These are phyloP conservation scores for Leptinotarsa peninsularis DNA, from an alignment of 2,888 invertebrate species.

Conservation along the genomic window DNA sequence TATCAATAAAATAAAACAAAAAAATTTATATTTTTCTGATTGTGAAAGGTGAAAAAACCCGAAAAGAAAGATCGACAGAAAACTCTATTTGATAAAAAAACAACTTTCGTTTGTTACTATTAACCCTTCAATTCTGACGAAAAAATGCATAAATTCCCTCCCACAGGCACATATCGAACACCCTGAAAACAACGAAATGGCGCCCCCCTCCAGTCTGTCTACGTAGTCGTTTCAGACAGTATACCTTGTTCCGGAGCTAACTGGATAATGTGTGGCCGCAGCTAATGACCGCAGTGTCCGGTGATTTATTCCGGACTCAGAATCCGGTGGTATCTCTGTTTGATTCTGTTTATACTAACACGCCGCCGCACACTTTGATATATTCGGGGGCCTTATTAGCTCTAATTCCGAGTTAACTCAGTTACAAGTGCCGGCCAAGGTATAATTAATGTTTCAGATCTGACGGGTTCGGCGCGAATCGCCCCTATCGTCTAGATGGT, in stretches of 20 bases:
- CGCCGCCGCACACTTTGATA: conserved; percentile 60
- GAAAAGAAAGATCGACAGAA: too few species aligned
- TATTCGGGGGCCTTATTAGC: conserved; percentile 64
- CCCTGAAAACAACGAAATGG: neutral
- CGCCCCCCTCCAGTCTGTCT: neutral
- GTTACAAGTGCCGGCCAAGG: conserved; percentile 59
- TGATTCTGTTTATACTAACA: conserved; percentile 58
- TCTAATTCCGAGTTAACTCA: conserved; percentile 63
- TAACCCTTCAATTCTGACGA: too few species aligned
- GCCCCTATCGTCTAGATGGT: conserved; percentile 16
- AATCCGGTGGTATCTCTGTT: conserved; percentile 62
- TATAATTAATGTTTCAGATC: conserved; percentile 53
- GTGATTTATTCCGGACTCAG: conserved; percentile 65
- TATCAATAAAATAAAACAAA: too few species aligned
- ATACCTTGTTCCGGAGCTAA: conserved; percentile 56
- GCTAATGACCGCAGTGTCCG: conserved; percentile 66
- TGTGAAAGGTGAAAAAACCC: too few species aligned
- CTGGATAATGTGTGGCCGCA: conserved; percentile 64
- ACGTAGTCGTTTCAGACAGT: conserved; percentile 25
- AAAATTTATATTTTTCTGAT: too few species aligned
- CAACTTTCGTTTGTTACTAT: too few species aligned
- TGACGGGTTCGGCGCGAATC: conserved; percentile 18
- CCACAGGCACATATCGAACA: too few species aligned
- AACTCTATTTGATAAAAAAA: too few species aligned
- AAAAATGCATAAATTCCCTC: too few species aligned